These are phyloP conservation scores for Tribolium castaneum DNA, from an alignment of 1,140 invertebrate genomes.

Conservation along the genomic window DNA sequence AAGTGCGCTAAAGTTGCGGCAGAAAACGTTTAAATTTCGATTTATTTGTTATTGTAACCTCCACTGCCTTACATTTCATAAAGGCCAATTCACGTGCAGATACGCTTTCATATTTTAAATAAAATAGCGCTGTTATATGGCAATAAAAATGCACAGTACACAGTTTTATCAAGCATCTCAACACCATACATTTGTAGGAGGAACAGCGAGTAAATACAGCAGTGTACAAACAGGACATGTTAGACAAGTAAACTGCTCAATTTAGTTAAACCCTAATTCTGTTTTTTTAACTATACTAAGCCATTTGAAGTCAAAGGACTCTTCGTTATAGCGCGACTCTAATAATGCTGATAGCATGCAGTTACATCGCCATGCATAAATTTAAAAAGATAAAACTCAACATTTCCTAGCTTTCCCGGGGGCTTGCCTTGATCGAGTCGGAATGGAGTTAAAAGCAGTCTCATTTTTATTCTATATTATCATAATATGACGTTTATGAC, in stretches of 20 bases:
- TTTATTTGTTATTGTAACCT: conserved; percentile 29
- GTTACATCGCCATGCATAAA: conserved; percentile 50
- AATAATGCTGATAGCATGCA: conserved; percentile 49
- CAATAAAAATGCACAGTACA: conserved; percentile 37
- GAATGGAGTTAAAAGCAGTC: conserved; percentile 45
- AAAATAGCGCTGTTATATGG: conserved; percentile 6
- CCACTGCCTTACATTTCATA: conserved; percentile 25
- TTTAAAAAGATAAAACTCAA: conserved; percentile 47
- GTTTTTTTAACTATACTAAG: conserved; percentile 7
- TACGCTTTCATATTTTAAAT: conserved; percentile 40
- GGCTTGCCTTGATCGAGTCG: conserved; percentile 44
- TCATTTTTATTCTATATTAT: conserved; percentile 42
- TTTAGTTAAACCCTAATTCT: conserved; percentile 37
- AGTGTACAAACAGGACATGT: conserved; percentile 29
- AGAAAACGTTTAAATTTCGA: conserved; percentile 28
- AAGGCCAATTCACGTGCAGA: conserved; percentile 38
- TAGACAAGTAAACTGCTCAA: conserved; percentile 36
- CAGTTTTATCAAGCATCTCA: conserved; percentile 37
- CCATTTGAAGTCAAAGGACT: conserved; percentile 33
- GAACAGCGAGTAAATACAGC: neutral
- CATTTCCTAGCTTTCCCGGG: conserved; percentile 42
- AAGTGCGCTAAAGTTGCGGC: neutral
- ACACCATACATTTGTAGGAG: conserved; percentile 6
- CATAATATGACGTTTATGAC: conserved; percentile 50
- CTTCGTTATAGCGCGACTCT: conserved; percentile 39